Evolutionary conservation across 1,140 invertebrate genomes (phyloP), one percentile per base, ranked within the genome.

Genomic region (Leptopilina boulardi): DNA sequence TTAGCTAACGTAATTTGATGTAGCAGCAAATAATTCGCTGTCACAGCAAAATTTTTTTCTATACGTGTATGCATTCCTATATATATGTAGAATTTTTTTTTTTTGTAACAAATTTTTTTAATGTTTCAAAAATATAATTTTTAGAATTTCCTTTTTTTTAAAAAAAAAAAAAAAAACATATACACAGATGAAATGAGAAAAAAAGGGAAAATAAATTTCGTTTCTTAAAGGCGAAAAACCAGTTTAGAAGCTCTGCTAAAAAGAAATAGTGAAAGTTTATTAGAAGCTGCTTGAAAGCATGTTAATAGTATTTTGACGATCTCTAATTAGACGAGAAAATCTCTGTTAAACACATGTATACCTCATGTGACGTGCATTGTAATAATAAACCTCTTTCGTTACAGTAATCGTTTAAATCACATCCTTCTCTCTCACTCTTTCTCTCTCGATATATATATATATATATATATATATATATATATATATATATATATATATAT

Each of bases 351-450:
- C 59, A 66, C 56, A 26, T 59, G 13, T 66, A 15, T 59, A 26
- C 19, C 23, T n/a, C 23, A 15, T 66, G 13, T 6, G 26, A 66
- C 26, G 26, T 30, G 26, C 47, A 13, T 66, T 66, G 26, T 66
- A 66, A n/a, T 66, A 66, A 66, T 66, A 66, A 66, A 4, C 59
- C 59, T 66, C 23, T 66, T 30, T 66, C 59, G 59, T 23, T 66
- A 15, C n/a, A n/a, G 21, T 66, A 66, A 66, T 66, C 59, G 59
- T 66, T 66, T 66, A 66, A 34, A 18, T 8, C 30, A 10, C 15
- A 23, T 66, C 59, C n/a, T 23, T n/a, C 59, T 34, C 30, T 34
- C 30, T 34, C 30, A 3, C 30, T 34, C 34, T 38, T 9, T 38
- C 34, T 66, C 59, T 66, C 59, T n/a, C 23, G 59, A 38, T 38